Conservation (phyloP, 2,113 vertebrate genomes). For the Etia nguti region DNA sequence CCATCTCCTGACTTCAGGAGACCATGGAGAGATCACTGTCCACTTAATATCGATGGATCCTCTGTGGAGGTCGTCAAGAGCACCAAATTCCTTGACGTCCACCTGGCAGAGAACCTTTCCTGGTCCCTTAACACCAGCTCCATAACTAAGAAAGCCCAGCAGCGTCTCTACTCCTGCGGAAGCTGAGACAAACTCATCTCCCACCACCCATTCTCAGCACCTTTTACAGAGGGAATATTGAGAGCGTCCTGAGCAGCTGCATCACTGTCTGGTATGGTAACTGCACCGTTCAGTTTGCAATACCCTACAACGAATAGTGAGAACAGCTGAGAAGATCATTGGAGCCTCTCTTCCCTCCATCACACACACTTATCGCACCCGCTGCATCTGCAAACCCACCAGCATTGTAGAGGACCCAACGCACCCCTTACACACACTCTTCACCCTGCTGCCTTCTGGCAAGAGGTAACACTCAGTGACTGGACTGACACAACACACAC, state of each 20-base stretch:
- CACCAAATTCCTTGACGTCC: neutral
- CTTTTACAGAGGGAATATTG: neutral
- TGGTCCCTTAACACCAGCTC: neutral
- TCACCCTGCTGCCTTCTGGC: neutral
- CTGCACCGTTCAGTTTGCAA: neutral
- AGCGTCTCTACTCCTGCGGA: neutral
- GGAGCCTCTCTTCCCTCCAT: neutral
- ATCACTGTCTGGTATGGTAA: neutral
- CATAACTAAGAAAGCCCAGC: neutral
- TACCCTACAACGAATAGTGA: neutral
- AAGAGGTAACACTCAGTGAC: too few species aligned
- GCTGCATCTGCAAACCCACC: neutral
- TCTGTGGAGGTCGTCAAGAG: neutral
- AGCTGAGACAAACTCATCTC: neutral
- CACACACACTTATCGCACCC: neutral
- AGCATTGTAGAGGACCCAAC: neutral
- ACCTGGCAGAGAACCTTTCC: neutral
- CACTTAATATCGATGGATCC: neutral
- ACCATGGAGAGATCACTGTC: neutral
- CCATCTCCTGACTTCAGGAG: neutral
- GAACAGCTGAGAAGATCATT: neutral
- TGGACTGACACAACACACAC: too few species aligned
- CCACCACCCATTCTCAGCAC: too few species aligned
- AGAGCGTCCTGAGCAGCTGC: neutral
- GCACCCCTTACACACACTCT: neutral